phyloP scores from a whole-genome alignment of 2,888 invertebrate genomes.

The Lepeophtheirus nordmannii region DNA sequence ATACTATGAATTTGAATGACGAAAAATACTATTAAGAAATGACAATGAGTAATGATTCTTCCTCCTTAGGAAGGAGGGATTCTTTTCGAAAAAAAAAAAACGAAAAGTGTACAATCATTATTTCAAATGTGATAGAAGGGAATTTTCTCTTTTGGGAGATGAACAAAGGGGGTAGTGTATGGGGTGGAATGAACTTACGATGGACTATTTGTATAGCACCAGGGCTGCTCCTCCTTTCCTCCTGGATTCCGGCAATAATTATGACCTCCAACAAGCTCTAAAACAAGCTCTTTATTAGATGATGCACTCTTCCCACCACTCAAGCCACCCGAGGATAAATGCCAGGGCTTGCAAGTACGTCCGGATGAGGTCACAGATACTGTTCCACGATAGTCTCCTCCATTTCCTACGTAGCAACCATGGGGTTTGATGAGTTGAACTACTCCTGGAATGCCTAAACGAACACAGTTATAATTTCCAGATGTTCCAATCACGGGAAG shows the following conservation, averaged over 20 bases:
- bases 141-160: conserved; percentile 27
- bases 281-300: background rate
- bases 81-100: background rate
- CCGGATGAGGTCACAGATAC: conserved; percentile 46
- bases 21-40: background rate
- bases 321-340: conserved; percentile 37
- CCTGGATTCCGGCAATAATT: conserved; percentile 45
- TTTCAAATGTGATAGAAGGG: background rate
- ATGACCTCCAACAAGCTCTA: conserved; percentile 25
- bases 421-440: conserved; percentile 36
- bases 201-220: conserved; percentile 28
- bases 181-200: conserved; percentile 21
- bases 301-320: background rate
- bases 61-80: conserved; percentile 3
- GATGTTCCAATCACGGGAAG: conserved; percentile 46
- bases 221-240: conserved; percentile 36
- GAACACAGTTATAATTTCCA: conserved; percentile 55
- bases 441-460: conserved; percentile 46
- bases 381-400: conserved; percentile 61
- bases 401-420: conserved; percentile 74
- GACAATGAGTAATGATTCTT: background rate
- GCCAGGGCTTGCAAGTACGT: conserved; percentile 61
- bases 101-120: background rate
- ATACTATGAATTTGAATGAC: conserved; percentile 4
- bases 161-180: conserved; percentile 30